Base-by-base conservation (phyloP, 2,797 vertebrate species). In the Enteromius paludinosus region DNA sequence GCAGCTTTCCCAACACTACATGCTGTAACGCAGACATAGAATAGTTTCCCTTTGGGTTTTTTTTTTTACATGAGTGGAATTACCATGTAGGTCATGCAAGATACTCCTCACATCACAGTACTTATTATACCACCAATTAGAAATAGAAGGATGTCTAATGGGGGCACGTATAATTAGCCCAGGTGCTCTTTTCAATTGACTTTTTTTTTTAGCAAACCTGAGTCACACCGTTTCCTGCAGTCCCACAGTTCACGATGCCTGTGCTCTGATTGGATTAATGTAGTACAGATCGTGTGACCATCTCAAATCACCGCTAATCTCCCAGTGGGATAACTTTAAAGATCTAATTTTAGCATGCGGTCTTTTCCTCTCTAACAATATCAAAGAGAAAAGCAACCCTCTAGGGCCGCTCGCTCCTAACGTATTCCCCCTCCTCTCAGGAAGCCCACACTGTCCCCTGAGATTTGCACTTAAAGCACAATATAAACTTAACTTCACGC, bases 291-390 rank as follows among this genome's bases (percentile, higher is more conserved):
- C 35, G 33, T 68, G 72, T 75, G 80, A 82, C 49, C 82, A 83
- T 87, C 87, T 90, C 86, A 89, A 88, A 85, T 86, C 86, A 45
- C 70, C 73, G 25, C 87, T 91, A 86, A 91, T 89, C 90, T 82
- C 56, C 81, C 79, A 79, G 89, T 18, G 81, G 28, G 85, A 87
- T 88, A 84, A 87, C 89, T 92, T 91, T 92, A 83, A 91, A 92
- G 86, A 90, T 90, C 83, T 89, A 81, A 85, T 90, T 92, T 90
- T 90, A 90, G 89, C 90, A 87, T 86, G 85, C 85, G 64, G 88
- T 86, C 83, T 84, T 87, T 89, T 91, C 85, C 86, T 75, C 79
- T 87, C 89, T 79, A 38, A 73, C 66, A 35, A 84, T 89, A 92
- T 93, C 91, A 94, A 92, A 93, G 90, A 83, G 76, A 83, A 62